A percentile compares a stretch with the other conserved stretches of the same genome.
These are phyloP conservation scores for Encarsia formosa DNA, from an alignment of 2,888 invertebrate species.

Conservation along the genomic window DNA sequence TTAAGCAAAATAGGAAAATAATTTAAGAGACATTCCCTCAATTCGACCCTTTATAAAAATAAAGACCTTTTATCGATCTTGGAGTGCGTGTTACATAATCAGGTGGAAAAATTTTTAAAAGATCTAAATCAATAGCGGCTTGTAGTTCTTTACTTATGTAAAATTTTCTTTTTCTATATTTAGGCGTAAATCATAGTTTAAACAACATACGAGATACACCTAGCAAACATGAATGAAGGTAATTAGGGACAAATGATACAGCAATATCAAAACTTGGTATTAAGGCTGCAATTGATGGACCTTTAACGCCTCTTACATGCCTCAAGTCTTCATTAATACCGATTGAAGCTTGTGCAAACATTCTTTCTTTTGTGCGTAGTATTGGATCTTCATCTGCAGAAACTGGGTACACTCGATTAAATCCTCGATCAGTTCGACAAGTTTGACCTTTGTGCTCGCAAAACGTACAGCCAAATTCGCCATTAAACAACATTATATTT, in stretches of 20 bases:
- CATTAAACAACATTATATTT: conserved; percentile 18
- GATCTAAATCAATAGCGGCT: neutral
- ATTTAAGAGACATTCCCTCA: neutral
- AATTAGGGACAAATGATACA: conserved; percentile 9
- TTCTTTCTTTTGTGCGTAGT: neutral
- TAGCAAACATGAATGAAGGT: conserved; percentile 2
- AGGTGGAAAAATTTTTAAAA: conserved; percentile 6
- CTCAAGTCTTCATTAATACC: neutral
- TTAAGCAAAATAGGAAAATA: conserved; percentile 5
- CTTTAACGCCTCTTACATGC: conserved; percentile 5
- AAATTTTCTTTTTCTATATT: neutral
- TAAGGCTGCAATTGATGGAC: neutral
- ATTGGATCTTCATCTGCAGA: neutral
- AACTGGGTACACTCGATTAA: conserved; percentile 3
- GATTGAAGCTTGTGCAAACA: neutral
- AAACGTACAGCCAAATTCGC: conserved; percentile 7
- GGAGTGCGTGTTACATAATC: conserved; percentile 4
- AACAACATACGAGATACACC: conserved; percentile 6
- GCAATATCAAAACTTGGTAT: conserved; percentile 9
- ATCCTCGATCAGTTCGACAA: conserved; percentile 5
- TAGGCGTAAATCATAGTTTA: neutral
- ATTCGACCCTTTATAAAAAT: conserved; percentile 1
- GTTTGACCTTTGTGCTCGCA: conserved; percentile 3
- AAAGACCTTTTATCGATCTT: neutral
- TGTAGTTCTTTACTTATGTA: neutral